phyloP scores from a whole-genome alignment of 2,113 vertebrate genomes.

The Arenaria interpres region DNA sequence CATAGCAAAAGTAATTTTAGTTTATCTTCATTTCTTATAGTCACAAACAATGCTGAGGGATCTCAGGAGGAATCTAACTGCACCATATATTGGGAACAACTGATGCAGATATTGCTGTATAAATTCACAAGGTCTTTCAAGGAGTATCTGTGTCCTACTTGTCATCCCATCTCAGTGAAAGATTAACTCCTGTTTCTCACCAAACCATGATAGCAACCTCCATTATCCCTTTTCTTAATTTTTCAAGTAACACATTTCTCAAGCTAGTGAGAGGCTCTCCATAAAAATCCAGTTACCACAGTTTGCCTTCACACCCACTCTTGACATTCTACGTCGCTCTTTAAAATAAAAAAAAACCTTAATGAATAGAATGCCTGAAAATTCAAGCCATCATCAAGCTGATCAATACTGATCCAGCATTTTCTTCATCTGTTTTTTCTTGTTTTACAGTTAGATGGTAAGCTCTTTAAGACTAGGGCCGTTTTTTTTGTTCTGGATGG shows the following conservation, averaged over 20 bases:
- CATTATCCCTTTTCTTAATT: conserved; percentile 24
- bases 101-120: background rate
- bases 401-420: background rate
- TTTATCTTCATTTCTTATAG: background rate
- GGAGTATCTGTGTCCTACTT: background rate
- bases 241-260: conserved; percentile 41
- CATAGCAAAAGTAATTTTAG: background rate
- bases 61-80: background rate
- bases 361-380: conserved; percentile 8
- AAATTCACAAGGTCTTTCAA: background rate
- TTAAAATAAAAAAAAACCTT: background rate
- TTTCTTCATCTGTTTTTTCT: background rate
- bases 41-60: background rate
- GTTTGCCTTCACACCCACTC: conserved; percentile 44
- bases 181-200: conserved; percentile 35
- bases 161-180: background rate
- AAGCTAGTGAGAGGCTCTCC: conserved; percentile 13
- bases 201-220: background rate
- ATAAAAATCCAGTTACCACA: conserved; percentile 31
- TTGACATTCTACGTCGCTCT: background rate
- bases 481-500: background rate
- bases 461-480: background rate
- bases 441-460: background rate
- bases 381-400: background rate
- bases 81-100: background rate